phyloP scores from a whole-genome alignment of 2,113 vertebrate species.

The Xiphophorus maculatus region DNA sequence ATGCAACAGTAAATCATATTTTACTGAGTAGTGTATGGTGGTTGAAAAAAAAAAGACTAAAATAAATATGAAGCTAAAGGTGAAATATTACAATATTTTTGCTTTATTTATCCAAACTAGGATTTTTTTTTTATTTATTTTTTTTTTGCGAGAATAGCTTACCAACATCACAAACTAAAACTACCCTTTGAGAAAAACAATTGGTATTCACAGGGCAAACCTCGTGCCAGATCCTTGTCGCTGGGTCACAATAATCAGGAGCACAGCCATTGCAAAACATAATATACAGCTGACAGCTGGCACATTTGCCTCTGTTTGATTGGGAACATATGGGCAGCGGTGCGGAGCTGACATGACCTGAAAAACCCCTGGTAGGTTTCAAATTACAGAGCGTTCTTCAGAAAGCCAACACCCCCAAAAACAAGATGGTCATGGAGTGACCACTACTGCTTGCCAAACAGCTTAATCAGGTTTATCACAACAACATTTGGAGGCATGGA shows the following conservation, averaged over 20 bases:
- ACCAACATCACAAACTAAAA: slow-evolving; percentile 4
- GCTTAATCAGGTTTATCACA: slow-evolving; percentile 41
- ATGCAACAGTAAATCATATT: neutral
- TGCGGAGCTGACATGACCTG: slow-evolving; percentile 59
- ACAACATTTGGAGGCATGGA: slow-evolving; percentile 21
- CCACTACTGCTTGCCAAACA: slow-evolving; percentile 55
- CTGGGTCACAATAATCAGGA: slow-evolving; percentile 57
- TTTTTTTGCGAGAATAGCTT: neutral
- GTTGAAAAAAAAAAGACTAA: neutral
- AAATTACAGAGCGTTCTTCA: slow-evolving; percentile 55
- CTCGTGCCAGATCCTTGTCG: slow-evolving; percentile 32
- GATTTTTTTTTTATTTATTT: neutral
- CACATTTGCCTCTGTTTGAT: slow-evolving; percentile 71
- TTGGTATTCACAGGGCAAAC: slow-evolving; percentile 32
- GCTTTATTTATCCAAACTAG: neutral
- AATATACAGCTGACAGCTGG: slow-evolving; percentile 66
- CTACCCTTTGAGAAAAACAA: slow-evolving; percentile 12
- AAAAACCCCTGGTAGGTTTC: slow-evolving; percentile 58
- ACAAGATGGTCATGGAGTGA: slow-evolving; percentile 51
- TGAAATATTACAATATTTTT: neutral
- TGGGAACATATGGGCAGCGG: slow-evolving; percentile 72
- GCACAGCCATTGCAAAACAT: slow-evolving; percentile 41
- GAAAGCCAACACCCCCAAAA: slow-evolving; percentile 57
- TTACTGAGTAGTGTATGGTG: too few relatives aligned
- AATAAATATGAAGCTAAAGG: neutral